These are phyloP conservation scores for Goniozus legneri DNA, from an alignment of 1,140 invertebrate species.

Conservation along the genomic window DNA sequence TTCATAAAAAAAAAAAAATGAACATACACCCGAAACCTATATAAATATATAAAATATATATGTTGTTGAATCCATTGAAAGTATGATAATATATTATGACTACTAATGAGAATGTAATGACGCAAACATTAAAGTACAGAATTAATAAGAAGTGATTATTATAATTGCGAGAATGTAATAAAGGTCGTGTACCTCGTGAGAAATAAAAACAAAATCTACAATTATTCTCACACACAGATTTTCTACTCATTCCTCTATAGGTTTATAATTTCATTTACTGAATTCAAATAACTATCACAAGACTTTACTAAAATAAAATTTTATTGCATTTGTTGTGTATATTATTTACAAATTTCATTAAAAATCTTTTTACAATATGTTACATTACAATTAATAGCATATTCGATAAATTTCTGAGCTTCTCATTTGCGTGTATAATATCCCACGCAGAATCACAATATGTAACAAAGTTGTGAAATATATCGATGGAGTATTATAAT, in stretches of 20 bases:
- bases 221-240: no score
- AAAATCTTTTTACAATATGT: slow-evolving; percentile 25
- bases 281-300: no score
- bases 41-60: slow-evolving; percentile 47
- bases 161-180: slow-evolving; percentile 49
- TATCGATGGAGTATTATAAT: no score
- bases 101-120: slow-evolving; percentile 40
- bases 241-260: no score
- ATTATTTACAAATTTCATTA: slow-evolving; percentile 25
- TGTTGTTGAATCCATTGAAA: slow-evolving; percentile 54
- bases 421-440: no score
- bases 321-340: slow-evolving; percentile 25
- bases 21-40: slow-evolving; percentile 46
- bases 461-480: no score
- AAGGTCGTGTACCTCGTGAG: slow-evolving; percentile 45
- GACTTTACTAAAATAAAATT: slow-evolving; percentile 27
- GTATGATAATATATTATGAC: slow-evolving; percentile 50
- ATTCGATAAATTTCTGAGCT: no score
- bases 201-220: slow-evolving; percentile 45
- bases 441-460: no score
- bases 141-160: slow-evolving; percentile 38
- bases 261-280: no score
- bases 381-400: no score
- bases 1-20: slow-evolving; percentile 27
- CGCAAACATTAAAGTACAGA: slow-evolving; percentile 39